Evolutionary conservation across 2,888 invertebrate species (phyloP), one percentile per base, ranked within the genome.

Genomic region (Pilophorus perplexus): DNA sequence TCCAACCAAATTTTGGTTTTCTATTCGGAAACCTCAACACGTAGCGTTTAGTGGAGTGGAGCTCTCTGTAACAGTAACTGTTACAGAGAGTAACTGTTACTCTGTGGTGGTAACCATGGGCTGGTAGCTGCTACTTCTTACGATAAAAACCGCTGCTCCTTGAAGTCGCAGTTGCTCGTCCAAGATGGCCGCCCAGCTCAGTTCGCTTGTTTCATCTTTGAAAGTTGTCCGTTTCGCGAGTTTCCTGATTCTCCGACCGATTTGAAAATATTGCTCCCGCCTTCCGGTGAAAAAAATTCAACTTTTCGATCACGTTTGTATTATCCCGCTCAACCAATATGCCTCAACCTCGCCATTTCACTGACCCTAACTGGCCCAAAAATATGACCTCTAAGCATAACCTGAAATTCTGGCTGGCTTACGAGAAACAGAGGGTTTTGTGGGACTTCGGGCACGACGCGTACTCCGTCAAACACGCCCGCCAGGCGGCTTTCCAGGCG

Each of bases 291-390:
- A 6, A 33, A 33, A n/a, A n/a, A n/a, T n/a, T n/a, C n/a, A n/a
- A n/a, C n/a, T n/a, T n/a, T n/a, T n/a, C n/a, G n/a, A n/a, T n/a
- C n/a, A 8, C 14, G 10, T 5, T 16, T 18, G 54, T 1, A 5
- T 38, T 12, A 14, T 55, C 23, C 10, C 22, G 6, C 1, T 8
- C 16, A 37, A n/a, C 37, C 37, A 2, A 8, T 6, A 55, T 55
- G 55, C 55, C 55, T 55, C 55, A 55, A 37, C 55, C 55, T 4
- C 55, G 55, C 1, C 33, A 38, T 38, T 55, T 55, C 18, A 55
- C 55, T 5, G 55, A 55, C 23, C 55, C 55, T 14, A 38, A 22
- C 22, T 55, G 55, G 55, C 55, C 55, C 1, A 55, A 55, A 22
- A 55, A 55, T 16, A 40, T 59, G 44, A 42, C 59, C 18, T 10